Conservation (phyloP, 2,797 vertebrate genomes). For the Falco berigora region DNA sequence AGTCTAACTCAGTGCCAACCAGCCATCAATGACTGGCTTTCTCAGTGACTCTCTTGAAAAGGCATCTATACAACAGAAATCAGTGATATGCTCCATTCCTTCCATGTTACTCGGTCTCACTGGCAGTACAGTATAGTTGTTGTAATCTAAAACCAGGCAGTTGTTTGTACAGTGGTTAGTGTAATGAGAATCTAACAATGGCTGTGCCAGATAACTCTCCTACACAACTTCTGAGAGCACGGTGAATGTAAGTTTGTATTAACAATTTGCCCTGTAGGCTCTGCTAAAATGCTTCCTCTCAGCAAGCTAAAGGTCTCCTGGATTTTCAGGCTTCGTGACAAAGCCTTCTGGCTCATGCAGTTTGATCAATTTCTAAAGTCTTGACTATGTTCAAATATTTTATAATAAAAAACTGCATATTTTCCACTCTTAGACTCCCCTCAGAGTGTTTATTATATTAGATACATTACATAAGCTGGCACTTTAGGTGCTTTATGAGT, state of each 20-base stretch:
- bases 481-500: slow-evolving; percentile 50
- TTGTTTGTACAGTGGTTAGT: slow-evolving; percentile 53
- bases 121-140: neutral
- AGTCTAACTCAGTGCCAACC: neutral
- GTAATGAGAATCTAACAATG: slow-evolving; percentile 6
- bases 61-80: neutral
- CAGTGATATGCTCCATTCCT: slow-evolving; percentile 26
- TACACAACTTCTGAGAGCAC: neutral
- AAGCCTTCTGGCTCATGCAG: neutral
- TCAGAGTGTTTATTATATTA: slow-evolving; percentile 42
- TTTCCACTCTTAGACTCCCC: slow-evolving; percentile 12
- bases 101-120: neutral
- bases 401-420: slow-evolving; percentile 31
- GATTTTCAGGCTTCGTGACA: slow-evolving; percentile 28
- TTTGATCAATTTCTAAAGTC: slow-evolving; percentile 35
- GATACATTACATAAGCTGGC: slow-evolving; percentile 39
- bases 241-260: slow-evolving; percentile 3
- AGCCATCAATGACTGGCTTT: neutral
- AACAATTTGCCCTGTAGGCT: slow-evolving; percentile 8
- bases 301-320: slow-evolving; percentile 15
- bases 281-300: slow-evolving; percentile 12
- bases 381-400: slow-evolving; percentile 15
- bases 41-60: slow-evolving; percentile 26
- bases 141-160: slow-evolving; percentile 46
- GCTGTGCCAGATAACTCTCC: slow-evolving; percentile 43